A percentile compares a stretch with the other conserved stretches of the same genome.
phyloP scores from a whole-genome alignment of 1,140 invertebrate genomes.

The Araneus ventricosus region DNA sequence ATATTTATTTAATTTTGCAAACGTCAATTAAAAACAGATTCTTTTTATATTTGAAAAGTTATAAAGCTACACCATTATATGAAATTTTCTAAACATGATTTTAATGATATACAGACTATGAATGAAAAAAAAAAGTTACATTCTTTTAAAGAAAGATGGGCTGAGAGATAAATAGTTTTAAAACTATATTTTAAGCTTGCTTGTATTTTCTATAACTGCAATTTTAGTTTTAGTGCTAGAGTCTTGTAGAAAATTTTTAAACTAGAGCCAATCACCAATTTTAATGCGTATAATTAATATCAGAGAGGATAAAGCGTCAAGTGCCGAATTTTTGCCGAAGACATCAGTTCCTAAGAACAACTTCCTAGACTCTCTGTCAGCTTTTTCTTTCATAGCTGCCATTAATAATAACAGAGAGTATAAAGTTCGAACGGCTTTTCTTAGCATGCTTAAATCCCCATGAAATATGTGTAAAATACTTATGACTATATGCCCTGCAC shows the following conservation, averaged over 20 bases:
- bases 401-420: neutral
- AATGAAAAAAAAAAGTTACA: no score
- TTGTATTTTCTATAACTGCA: neutral
- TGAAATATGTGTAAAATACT: neutral
- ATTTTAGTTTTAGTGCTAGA: neutral
- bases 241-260: neutral
- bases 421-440: neutral
- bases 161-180: neutral
- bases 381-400: neutral
- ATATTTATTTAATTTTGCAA: neutral
- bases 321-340: neutral
- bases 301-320: neutral
- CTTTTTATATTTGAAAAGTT: no score
- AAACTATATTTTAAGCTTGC: neutral
- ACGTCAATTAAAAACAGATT: no score
- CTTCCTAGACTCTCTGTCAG: neutral
- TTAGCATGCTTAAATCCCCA: neutral
- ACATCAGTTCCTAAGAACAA: neutral
- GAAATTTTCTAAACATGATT: no score
- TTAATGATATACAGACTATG: no score
- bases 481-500: no score
- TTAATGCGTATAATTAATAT: neutral
- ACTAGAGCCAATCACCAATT: neutral
- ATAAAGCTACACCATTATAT: no score
- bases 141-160: no score